Evolutionary conservation across 2,797 vertebrate genomes (phyloP), one percentile per base, ranked within the genome.

Genomic region (Arremon brunneinucha): DNA sequence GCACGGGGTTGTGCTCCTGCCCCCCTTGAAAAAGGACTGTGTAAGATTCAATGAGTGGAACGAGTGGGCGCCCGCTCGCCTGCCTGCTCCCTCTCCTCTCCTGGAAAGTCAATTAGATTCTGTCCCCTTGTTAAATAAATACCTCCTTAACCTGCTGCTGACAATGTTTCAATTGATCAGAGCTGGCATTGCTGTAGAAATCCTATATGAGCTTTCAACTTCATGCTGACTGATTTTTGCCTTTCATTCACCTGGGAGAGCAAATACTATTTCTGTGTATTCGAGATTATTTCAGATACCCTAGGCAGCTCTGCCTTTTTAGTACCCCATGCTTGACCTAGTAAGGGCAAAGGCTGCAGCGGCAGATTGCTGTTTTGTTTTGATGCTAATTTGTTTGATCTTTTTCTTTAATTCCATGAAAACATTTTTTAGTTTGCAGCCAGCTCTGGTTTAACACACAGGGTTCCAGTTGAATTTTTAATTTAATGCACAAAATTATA

Each of bases 61-160:
- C 12, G 35, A 52, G 9, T 3, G 53, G 67, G 56, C 41, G 34
- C 76, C 83, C 0, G 0, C 67, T 70, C 7, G 18, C 71, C 50
- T 82, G 52, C 47, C 24, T 57, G 82, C 75, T 74, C 8, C 0
- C 59, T 71, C 56, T 92, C 28, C 64, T 84, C 32, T 69, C 56
- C 35, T 52, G 41, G 53, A 85, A 82, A 76, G 83, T 88, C 89
- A 83, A 83, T 89, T 87, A 87, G 62, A 89, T 92, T 89, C 68
- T 80, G 53, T 84, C 71, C 60, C 11, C 9, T 83, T 83, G 71
- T 89, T 95, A 92, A 89, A 93, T 80, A 95, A 91, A 83, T 79
- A 83, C 71, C 63, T 90, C 76, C 68, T 83, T 80, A 92, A 89
- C 81, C 68, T 83, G 86, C 89, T 89, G 78, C 92, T 87, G 71